These are phyloP conservation scores for Carterocephalus palaemon DNA, from an alignment of 2,888 invertebrate genomes.

Conservation along the genomic window DNA sequence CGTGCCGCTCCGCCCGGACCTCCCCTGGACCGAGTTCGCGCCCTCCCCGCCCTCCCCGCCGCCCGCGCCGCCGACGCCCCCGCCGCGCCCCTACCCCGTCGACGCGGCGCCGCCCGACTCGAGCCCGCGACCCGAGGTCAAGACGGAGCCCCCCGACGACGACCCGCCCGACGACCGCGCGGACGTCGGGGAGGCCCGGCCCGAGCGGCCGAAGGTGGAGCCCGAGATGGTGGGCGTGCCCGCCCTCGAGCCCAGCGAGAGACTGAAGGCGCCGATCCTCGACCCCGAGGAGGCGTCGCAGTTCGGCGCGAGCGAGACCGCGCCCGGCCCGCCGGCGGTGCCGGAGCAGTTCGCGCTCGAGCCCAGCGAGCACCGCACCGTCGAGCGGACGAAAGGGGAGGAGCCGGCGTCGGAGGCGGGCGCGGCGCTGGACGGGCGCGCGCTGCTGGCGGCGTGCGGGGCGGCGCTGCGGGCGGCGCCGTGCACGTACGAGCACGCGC, in stretches of 20 bases:
- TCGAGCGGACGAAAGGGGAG: constrained; percentile 62
- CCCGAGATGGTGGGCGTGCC: constrained; percentile 42
- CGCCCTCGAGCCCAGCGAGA: constrained; percentile 53
- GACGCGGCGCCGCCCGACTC: constrained; percentile 35
- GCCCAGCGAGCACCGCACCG: constrained; percentile 58
- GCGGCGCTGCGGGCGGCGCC: constrained; percentile 41
- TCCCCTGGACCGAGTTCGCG: constrained; percentile 64
- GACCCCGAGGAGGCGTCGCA: constrained; percentile 47
- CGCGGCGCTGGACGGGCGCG: constrained; percentile 47
- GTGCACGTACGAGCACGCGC: constrained; percentile 47
- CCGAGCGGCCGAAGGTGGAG: constrained; percentile 30
- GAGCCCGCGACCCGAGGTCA: constrained; percentile 42
- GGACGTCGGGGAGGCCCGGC: constrained; percentile 14
- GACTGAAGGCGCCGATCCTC: constrained; percentile 56
- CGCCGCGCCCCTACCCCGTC: constrained; percentile 54
- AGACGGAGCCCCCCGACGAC: constrained; percentile 30
- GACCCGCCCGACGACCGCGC: constrained; percentile 21
- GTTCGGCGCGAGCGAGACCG: constrained; percentile 31
- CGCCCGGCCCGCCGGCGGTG: constrained; percentile 17
- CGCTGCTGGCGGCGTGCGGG: constrained; percentile 45
- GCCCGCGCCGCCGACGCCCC: constrained; percentile 57
- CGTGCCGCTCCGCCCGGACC: constrained; percentile 53
- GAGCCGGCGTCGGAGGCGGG: constrained; percentile 41
- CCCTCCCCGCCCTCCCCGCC: constrained; percentile 59
- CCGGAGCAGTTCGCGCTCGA: constrained; percentile 40